These are phyloP conservation scores for Callipepla squamata DNA, from an alignment of 2,113 vertebrate genomes.

Conservation along the genomic window DNA sequence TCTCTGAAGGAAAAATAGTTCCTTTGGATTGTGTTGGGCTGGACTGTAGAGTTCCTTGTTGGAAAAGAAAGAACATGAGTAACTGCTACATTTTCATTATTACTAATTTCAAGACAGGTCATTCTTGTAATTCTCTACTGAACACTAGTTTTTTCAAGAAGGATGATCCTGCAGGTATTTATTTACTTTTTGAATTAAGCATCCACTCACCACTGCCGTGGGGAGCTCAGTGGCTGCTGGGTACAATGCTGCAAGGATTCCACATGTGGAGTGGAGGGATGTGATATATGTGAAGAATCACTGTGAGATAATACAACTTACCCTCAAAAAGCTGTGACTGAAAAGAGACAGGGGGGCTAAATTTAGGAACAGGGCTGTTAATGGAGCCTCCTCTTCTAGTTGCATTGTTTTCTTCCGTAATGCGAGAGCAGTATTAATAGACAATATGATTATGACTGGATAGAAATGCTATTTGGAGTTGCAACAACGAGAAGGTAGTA, in stretches of 20 bases:
- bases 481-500: not conserved
- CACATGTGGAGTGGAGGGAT: not conserved
- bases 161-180: not conserved
- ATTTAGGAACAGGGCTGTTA: conserved; percentile 47
- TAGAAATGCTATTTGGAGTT: not conserved
- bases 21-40: not conserved
- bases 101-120: not conserved
- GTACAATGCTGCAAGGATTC: not conserved
- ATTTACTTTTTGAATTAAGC: not conserved
- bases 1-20: not conserved
- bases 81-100: not conserved
- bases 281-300: not conserved
- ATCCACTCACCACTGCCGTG: not conserved
- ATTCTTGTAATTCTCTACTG: not conserved
- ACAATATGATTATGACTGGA: not conserved
- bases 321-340: conserved; percentile 59
- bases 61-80: not conserved
- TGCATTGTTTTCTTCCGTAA: not conserved
- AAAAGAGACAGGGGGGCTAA: conserved; percentile 51
- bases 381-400: conserved; percentile 1
- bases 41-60: not conserved
- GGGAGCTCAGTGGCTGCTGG: not conserved
- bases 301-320: conserved; percentile 34
- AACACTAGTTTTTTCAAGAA: not conserved
- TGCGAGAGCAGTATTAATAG: not conserved